Evolutionary conservation across 2,888 invertebrate genomes (phyloP), one percentile per base, ranked within the genome.

Genomic region (Lasiommata megera): DNA sequence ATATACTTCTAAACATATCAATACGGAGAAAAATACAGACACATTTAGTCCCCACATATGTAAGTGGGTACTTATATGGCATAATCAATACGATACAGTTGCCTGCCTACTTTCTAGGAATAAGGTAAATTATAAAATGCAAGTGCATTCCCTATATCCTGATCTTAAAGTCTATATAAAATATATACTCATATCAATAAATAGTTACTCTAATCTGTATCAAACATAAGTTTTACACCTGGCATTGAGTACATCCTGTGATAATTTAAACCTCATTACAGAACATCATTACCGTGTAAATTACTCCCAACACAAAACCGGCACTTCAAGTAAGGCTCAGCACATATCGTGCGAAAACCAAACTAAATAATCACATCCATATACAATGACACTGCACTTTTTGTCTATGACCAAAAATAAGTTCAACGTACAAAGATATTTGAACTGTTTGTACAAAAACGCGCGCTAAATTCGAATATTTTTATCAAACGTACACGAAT

Each of bases 181-280:
- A 23, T 23, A 23, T 23, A n/a, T n/a, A n/a, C n/a, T 23, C 2
- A 23, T 12, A 31, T 14, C 31, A 34, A 34, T 17, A n/a, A 17
- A 47, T 47, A 17, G 17, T 38, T n/a, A n/a, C n/a, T n/a, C n/a
- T n/a, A n/a, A 5, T 8, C 16, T 5, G n/a, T n/a, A 58, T 40
- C 5, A n/a, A 40, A 14, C 28, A 14, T 36, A 38, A 34, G 40
- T 52, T 57, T 64, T 69, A 71, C 68, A 78, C 75, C 79, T 80
- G 82, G 79, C 82, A 84, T 81, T 82, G 81, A 79, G 74, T 69
- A 77, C 76, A 76, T 74, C 75, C 70, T 69, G 63, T 61, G 53
- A 65, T 65, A 69, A 73, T 48, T 50, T 46, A 47, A 58, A 71
- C 69, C 63, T 72, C 74, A 73, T 72, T 77, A 70, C 70, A 71